phyloP scores from a whole-genome alignment of 1,140 invertebrate species.

The Drosophila grimshawi region DNA sequence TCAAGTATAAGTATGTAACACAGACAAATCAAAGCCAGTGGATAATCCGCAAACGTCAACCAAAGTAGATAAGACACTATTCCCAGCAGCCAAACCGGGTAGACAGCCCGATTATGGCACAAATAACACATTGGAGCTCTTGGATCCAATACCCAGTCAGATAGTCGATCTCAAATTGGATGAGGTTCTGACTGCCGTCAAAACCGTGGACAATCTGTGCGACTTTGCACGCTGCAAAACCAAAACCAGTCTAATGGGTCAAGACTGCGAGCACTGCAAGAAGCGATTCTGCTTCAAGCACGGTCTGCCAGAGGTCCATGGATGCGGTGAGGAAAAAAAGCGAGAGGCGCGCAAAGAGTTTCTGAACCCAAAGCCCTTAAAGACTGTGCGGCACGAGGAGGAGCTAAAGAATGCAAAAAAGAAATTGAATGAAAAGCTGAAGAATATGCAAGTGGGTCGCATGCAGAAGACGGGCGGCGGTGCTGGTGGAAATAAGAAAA shows the following conservation, averaged over 20 bases:
- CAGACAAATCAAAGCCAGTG: conserved; percentile 24
- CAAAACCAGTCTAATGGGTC: conserved; percentile 81
- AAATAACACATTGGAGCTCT: conserved; percentile 76
- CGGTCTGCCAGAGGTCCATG: conserved; percentile 78
- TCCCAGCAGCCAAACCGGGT: conserved; percentile 62
- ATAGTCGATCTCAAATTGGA: conserved; percentile 75
- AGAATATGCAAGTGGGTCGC: conserved; percentile 79
- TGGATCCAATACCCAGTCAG: conserved; percentile 74
- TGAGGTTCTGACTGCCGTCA: conserved; percentile 78
- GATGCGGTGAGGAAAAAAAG: conserved; percentile 74
- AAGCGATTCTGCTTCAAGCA: conserved; percentile 82
- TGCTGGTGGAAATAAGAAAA: conserved; percentile 62
- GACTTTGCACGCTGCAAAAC: conserved; percentile 74
- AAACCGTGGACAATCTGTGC: conserved; percentile 77
- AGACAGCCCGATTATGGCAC: conserved; percentile 73
- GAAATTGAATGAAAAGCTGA: conserved; percentile 71
- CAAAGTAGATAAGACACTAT: conserved; percentile 47
- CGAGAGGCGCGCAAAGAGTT: conserved; percentile 76
- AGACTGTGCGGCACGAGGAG: conserved; percentile 69
- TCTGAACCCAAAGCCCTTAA: conserved; percentile 72
- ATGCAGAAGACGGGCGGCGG: conserved; percentile 62
- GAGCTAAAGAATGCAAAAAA: conserved; percentile 78
- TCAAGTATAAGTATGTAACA: conserved; percentile 16
- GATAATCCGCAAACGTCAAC: conserved; percentile 28
- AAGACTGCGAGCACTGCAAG: conserved; percentile 69